phyloP scores from a whole-genome alignment of 2,797 vertebrate species.

The Pelochelys cantorii region DNA sequence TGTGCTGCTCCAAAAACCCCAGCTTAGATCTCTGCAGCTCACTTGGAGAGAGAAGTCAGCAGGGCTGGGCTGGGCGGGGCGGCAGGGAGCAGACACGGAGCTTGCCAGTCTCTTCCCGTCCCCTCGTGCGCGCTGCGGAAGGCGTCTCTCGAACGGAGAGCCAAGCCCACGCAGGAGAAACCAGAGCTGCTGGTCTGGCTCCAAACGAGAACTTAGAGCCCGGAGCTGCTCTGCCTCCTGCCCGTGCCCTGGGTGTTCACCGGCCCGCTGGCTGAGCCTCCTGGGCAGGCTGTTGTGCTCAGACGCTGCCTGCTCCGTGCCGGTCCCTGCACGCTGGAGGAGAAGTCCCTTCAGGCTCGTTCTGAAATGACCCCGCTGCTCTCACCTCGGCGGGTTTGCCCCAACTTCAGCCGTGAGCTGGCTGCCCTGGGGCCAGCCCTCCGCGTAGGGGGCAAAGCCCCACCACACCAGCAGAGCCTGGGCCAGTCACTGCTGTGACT shows the following conservation, averaged over 20 bases:
- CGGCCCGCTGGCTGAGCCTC: background rate
- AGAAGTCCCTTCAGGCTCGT: conserved; percentile 27
- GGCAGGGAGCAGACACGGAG: background rate
- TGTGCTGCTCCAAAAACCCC: background rate
- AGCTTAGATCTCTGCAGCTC: background rate
- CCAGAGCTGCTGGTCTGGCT: rapidly evolving
- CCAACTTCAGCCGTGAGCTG: background rate
- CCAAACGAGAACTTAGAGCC: background rate
- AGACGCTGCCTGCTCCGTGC: background rate
- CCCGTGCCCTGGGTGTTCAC: background rate
- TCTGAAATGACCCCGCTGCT: background rate
- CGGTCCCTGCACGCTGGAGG: background rate
- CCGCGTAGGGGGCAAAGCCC: background rate
- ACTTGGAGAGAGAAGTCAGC: background rate
- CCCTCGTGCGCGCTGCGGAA: background rate
- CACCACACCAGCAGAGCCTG: background rate
- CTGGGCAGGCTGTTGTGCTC: rapidly evolving
- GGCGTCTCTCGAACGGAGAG: background rate
- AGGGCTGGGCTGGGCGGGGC: background rate
- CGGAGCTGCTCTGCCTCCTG: background rate
- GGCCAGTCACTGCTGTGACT: background rate
- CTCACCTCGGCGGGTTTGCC: background rate
- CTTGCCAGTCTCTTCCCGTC: background rate
- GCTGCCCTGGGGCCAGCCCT: background rate
- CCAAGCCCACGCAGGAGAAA: background rate